These are phyloP conservation scores for Calameuta pallipes DNA, from an alignment of 2,888 invertebrate species.

Conservation along the genomic window DNA sequence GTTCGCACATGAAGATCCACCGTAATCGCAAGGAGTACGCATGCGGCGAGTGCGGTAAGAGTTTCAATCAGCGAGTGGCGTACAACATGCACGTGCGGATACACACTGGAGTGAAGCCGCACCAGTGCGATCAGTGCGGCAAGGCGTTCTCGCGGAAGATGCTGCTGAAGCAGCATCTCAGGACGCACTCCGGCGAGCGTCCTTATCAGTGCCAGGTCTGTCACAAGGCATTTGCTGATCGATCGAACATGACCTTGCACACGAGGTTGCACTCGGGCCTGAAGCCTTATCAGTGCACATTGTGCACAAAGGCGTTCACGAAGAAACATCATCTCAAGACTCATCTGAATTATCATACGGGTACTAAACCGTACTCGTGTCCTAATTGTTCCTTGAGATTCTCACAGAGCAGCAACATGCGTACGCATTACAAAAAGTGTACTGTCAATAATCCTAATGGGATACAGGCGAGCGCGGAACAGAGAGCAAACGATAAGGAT, in stretches of 20 bases:
- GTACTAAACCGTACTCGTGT: conserved; percentile 83
- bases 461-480: conserved; percentile 1
- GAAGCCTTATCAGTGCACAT: conserved; percentile 77
- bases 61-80: conserved; percentile 87
- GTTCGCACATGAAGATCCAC: conserved; percentile 89
- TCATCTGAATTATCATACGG: conserved; percentile 87
- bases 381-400: conserved; percentile 80
- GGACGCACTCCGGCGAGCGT: conserved; percentile 85
- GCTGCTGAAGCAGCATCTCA: conserved; percentile 84
- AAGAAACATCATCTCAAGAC: conserved; percentile 89
- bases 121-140: conserved; percentile 80
- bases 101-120: conserved; percentile 84
- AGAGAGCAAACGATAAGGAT: background rate
- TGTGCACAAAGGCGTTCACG: conserved; percentile 83
- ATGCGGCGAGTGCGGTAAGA: conserved; percentile 83
- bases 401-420: conserved; percentile 88
- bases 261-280: conserved; percentile 83
- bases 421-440: conserved; percentile 87
- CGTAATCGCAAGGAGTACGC: conserved; percentile 85
- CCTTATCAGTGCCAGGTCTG: conserved; percentile 85
- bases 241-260: conserved; percentile 88
- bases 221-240: conserved; percentile 84
- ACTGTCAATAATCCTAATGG: conserved; percentile 30
- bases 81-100: conserved; percentile 90
- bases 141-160: conserved; percentile 88